Evolutionary conservation across 2,888 invertebrate genomes (phyloP).

Genomic region (Sepioteuthis lessoniana): DNA sequence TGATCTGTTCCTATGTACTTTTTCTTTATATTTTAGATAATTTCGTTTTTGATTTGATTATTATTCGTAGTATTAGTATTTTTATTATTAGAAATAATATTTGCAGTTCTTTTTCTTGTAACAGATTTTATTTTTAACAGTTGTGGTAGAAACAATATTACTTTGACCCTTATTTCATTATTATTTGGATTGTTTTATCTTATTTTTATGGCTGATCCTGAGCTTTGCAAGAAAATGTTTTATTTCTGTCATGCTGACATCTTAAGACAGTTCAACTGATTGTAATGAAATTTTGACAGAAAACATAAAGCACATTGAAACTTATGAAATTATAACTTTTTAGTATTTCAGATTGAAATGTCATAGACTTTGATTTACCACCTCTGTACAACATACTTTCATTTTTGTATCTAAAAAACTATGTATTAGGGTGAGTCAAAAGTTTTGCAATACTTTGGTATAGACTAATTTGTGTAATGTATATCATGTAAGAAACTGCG

Average conservation of each 20-base stretch:
- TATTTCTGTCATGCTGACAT: not conserved
- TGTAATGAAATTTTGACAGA: not conserved
- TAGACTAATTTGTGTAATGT: no score
- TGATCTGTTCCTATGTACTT: not conserved
- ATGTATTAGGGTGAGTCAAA: no score
- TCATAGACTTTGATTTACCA: no score
- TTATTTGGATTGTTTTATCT: not conserved
- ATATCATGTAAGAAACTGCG: no score
- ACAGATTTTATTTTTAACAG: slow-evolving; percentile 1
- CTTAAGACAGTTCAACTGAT: not conserved
- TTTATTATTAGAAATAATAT: not conserved
- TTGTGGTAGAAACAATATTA: not conserved
- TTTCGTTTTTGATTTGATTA: not conserved
- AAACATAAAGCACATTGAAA: not conserved
- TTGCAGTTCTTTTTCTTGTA: not conserved
- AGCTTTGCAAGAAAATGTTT: not conserved
- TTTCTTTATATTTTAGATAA: not conserved
- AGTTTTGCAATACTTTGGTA: no score
- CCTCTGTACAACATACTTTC: no score
- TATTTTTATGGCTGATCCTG: not conserved
- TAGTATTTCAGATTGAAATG: not conserved
- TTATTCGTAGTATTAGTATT: not conserved
- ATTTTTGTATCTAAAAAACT: no score
- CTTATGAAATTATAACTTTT: not conserved
- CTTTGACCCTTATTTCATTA: not conserved